A percentile compares a stretch with the other conserved stretches of the same genome.
phyloP scores from a whole-genome alignment of 2,888 invertebrate genomes.

The Drosophila longiperda region DNA sequence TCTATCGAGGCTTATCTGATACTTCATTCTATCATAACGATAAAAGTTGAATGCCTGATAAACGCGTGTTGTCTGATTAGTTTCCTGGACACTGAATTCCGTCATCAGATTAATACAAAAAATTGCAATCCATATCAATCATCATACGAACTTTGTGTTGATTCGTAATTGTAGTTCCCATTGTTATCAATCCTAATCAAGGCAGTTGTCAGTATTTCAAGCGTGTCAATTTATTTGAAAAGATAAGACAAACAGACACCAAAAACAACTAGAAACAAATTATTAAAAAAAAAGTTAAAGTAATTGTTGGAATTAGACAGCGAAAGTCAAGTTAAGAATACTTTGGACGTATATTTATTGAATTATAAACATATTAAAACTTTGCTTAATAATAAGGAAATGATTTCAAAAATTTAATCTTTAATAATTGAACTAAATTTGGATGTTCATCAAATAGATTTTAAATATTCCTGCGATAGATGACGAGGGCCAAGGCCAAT shows the following conservation, averaged over 20 bases:
- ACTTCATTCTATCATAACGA: conserved; percentile 15
- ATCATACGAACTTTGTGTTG: not conserved
- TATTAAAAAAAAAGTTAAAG: not conserved
- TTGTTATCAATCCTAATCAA: not conserved
- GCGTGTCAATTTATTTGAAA: too few species aligned
- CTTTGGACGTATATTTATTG: not conserved
- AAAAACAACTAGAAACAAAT: not conserved
- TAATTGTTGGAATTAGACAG: not conserved
- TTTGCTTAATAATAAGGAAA: not conserved
- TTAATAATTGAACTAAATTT: not conserved
- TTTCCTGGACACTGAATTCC: not conserved
- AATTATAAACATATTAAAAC: not conserved
- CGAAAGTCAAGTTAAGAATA: not conserved
- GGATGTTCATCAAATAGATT: not conserved
- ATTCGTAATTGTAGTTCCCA: not conserved
- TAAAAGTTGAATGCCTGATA: conserved; percentile 17
- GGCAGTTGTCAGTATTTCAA: not conserved
- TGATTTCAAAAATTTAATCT: not conserved
- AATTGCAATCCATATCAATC: not conserved
- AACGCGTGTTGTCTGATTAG: not conserved
- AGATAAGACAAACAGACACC: not conserved
- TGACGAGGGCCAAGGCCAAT: conserved; percentile 5
- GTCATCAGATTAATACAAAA: not conserved
- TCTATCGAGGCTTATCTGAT: conserved; percentile 21
- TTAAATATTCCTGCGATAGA: conserved; percentile 5